Evolutionary conservation across 30 jellyfish, hydroid and myxozoan genomes (phyloP).

Genomic region (Hydra vulgaris): DNA sequence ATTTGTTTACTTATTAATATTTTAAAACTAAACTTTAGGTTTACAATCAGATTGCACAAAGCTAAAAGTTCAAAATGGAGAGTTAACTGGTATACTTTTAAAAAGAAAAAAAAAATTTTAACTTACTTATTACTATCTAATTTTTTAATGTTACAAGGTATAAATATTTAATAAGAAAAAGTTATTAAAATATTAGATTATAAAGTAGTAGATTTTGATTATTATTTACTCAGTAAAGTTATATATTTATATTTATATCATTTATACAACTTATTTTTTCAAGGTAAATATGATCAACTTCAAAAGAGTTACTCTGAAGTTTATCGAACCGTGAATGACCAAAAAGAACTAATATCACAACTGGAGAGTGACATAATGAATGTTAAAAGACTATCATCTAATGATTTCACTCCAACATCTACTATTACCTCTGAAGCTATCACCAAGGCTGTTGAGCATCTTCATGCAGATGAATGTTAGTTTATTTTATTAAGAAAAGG

Average conservation of each 20-base stretch:
- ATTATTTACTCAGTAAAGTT: too few species aligned
- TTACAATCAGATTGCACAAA: constrained; percentile 75
- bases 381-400: constrained; percentile 55
- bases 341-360: constrained; percentile 61
- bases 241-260: too few species aligned
- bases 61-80: constrained; percentile 47
- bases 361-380: constrained; percentile 74
- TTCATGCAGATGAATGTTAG: constrained; percentile 19
- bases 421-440: constrained; percentile 50
- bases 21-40: too few species aligned
- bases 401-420: constrained; percentile 52
- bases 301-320: constrained; percentile 48
- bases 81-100: constrained; percentile 45
- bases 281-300: constrained; percentile 45
- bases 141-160: too few species aligned
- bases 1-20: too few species aligned
- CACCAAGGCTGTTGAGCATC: constrained; percentile 64
- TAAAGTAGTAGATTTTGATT: too few species aligned
- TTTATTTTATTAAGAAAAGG: not conserved
- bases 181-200: too few species aligned
- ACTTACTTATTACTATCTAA: too few species aligned
- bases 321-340: constrained; percentile 54
- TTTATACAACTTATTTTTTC: not conserved
- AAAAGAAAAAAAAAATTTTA: too few species aligned
- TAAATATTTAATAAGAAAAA: too few species aligned